Conservation (phyloP, 2,797 vertebrate species). For the Crenichthys baileyi region DNA sequence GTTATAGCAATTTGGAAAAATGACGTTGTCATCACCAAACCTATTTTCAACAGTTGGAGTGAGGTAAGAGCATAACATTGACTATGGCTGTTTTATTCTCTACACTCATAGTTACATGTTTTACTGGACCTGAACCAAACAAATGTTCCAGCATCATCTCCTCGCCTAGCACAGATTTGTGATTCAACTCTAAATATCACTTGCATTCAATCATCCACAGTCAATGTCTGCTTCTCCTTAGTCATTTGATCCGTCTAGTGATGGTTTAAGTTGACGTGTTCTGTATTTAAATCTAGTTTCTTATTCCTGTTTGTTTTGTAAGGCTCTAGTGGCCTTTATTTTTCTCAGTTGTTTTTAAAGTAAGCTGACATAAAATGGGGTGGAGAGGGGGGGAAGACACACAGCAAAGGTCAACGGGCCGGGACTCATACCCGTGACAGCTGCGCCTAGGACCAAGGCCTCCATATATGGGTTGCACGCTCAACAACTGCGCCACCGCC, state of each 20-base stretch:
- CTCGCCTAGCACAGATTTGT: not conserved
- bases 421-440: no score
- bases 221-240: not conserved
- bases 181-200: slow-evolving; percentile 5
- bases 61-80: not conserved
- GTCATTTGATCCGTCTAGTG: not conserved
- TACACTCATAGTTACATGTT: not conserved
- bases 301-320: no score
- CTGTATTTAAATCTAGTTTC: not conserved
- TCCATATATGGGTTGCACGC: no score
- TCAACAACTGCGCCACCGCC: no score
- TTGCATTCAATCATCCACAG: not conserved
- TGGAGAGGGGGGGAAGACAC: no score
- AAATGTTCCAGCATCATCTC: not conserved
- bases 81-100: not conserved
- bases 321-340: no score
- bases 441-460: no score
- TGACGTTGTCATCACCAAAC: not conserved
- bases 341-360: no score
- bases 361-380: no score
- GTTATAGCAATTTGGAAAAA: not conserved
- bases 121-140: not conserved
- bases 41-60: not conserved
- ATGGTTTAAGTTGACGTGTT: not conserved
- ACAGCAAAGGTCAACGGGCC: no score